Evolutionary conservation across 2,797 vertebrate genomes (phyloP).

Genomic region (Acanthurus leucopareius): DNA sequence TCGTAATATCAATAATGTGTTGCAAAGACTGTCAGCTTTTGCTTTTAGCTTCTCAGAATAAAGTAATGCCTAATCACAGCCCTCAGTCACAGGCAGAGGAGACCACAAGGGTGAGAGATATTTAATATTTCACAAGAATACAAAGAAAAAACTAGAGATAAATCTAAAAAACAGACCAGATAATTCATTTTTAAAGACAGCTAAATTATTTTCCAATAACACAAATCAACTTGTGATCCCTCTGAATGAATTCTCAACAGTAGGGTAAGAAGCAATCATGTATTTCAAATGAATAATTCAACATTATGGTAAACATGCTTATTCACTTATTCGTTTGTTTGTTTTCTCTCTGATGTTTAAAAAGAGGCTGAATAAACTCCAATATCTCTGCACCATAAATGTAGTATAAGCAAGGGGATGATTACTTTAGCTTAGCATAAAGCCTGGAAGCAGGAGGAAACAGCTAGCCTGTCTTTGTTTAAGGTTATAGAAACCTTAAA

Average conservation of each 20-base stretch:
- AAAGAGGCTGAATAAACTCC: background rate
- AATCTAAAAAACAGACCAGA: background rate
- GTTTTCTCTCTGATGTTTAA: background rate
- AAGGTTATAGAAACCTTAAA: background rate
- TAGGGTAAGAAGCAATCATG: background rate
- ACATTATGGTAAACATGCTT: background rate
- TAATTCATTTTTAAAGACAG: background rate
- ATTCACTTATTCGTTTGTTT: background rate
- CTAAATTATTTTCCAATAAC: background rate
- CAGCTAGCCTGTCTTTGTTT: background rate
- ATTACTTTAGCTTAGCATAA: background rate
- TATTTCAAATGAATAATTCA: background rate
- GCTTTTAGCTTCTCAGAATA: slow-evolving; percentile 4
- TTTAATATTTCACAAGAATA: background rate
- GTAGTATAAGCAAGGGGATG: background rate
- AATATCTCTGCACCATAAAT: background rate
- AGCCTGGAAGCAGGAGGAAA: background rate
- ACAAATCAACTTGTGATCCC: background rate
- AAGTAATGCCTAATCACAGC: background rate
- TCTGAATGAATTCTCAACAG: background rate
- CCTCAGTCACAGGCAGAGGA: background rate
- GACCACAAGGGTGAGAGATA: background rate
- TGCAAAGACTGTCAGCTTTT: background rate
- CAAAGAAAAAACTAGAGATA: background rate
- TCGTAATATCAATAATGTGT: background rate